These are phyloP conservation scores for Phragmatobia fuliginosa DNA, from an alignment of 2,888 invertebrate genomes.

Conservation along the genomic window DNA sequence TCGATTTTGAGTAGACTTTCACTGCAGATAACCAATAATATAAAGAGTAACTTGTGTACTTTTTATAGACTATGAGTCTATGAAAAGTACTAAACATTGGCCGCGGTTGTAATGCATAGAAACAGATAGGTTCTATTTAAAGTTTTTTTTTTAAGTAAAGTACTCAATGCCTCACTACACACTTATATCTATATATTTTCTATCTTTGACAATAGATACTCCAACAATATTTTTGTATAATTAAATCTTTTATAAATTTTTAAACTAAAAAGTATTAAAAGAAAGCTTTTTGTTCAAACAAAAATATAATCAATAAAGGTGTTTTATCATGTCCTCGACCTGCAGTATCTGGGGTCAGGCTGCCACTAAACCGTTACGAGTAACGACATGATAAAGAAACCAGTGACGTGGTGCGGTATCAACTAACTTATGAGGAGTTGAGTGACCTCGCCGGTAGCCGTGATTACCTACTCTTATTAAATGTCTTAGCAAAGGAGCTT, in stretches of 20 bases:
- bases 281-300: constrained; percentile 20
- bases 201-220: too few relatives aligned
- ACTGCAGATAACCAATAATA: too few relatives aligned
- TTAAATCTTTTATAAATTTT: background rate
- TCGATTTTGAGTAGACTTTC: too few relatives aligned
- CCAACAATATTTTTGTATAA: too few relatives aligned
- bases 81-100: too few relatives aligned
- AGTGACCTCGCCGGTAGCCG: constrained; percentile 47
- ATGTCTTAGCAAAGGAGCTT: background rate
- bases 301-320: constrained; percentile 55
- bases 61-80: too few relatives aligned
- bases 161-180: too few relatives aligned
- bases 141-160: too few relatives aligned
- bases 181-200: too few relatives aligned
- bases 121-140: too few relatives aligned
- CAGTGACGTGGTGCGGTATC: constrained; percentile 42
- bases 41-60: too few relatives aligned
- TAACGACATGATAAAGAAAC: constrained; percentile 42
- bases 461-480: constrained; percentile 33
- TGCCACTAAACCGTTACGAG: constrained; percentile 43
- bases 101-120: too few relatives aligned
- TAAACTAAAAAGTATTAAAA: background rate
- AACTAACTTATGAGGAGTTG: constrained; percentile 45
- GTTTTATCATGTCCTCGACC: constrained; percentile 46
- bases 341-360: constrained; percentile 45